Evolutionary conservation across 1,140 invertebrate genomes (phyloP).

Genomic region (Antheraea pernyi): DNA sequence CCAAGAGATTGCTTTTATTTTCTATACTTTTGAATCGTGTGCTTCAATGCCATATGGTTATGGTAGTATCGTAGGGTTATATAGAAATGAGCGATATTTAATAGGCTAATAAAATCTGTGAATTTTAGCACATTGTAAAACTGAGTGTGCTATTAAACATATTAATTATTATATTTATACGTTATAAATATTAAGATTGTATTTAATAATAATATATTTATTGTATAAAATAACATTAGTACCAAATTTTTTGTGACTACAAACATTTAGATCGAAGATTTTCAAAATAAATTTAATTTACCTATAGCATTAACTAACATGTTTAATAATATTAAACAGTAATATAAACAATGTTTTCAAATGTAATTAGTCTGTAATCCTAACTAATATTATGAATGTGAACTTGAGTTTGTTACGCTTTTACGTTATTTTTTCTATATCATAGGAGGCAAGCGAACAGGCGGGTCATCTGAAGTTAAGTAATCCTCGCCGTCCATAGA

Average conservation of each 20-base stretch:
- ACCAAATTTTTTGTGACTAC: background rate
- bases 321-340: too few relatives aligned
- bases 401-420: too few relatives aligned
- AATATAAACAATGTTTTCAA: too few relatives aligned
- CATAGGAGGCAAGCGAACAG: too few relatives aligned
- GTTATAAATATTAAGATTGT: background rate
- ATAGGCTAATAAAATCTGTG: background rate
- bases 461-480: too few relatives aligned
- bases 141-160: background rate
- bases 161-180: background rate
- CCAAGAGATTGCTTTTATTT: background rate
- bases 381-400: too few relatives aligned
- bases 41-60: background rate
- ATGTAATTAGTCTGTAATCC: too few relatives aligned
- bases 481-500: too few relatives aligned
- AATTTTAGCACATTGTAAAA: slow-evolving; percentile 2
- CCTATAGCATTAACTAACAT: too few relatives aligned
- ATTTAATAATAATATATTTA: background rate
- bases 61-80: background rate
- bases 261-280: background rate
- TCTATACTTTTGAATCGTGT: background rate
- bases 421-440: too few relatives aligned
- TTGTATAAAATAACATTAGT: background rate
- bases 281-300: background rate
- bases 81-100: background rate